A percentile compares a stretch with the other conserved stretches of the same genome.
These are phyloP conservation scores for Pygoscelis antarcticus DNA, from an alignment of 2,113 vertebrate genomes.

Conservation along the genomic window DNA sequence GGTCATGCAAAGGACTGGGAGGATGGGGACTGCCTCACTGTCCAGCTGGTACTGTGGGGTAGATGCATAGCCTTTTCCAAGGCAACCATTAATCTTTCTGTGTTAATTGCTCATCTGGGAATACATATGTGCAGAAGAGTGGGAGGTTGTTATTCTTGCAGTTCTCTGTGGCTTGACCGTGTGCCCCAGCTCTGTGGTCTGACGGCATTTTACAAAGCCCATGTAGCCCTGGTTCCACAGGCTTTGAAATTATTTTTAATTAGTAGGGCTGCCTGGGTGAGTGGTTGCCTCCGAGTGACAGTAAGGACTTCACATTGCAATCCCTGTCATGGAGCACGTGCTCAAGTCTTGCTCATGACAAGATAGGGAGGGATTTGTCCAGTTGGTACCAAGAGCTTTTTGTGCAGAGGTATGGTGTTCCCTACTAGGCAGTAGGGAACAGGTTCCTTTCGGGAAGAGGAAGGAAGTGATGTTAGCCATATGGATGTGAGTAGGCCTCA, in stretches of 20 bases:
- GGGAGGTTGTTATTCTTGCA: neutral
- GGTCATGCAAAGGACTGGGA: neutral
- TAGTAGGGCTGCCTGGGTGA: neutral
- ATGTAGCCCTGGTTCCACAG: neutral
- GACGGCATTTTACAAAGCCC: neutral
- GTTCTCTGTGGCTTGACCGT: neutral
- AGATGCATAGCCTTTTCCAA: slow-evolving; percentile 1
- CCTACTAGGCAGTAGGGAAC: neutral
- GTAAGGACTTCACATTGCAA: neutral
- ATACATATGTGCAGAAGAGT: neutral
- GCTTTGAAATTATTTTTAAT: neutral
- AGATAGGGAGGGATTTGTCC: neutral
- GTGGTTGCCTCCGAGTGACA: neutral
- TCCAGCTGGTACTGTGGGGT: slow-evolving; percentile 41
- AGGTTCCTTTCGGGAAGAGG: neutral
- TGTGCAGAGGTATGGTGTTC: neutral
- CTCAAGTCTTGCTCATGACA: neutral
- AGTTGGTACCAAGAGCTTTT: neutral
- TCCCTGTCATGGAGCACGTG: neutral
- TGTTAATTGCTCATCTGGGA: slow-evolving; percentile 47
- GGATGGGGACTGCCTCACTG: neutral
- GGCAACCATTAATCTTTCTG: slow-evolving; percentile 44
- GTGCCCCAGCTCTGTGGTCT: neutral
- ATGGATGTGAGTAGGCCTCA: neutral
- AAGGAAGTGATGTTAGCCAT: neutral